Evolutionary conservation across 2,113 vertebrate species (phyloP), one percentile per base, ranked within the genome.

Genomic region (Smithornis capensis): DNA sequence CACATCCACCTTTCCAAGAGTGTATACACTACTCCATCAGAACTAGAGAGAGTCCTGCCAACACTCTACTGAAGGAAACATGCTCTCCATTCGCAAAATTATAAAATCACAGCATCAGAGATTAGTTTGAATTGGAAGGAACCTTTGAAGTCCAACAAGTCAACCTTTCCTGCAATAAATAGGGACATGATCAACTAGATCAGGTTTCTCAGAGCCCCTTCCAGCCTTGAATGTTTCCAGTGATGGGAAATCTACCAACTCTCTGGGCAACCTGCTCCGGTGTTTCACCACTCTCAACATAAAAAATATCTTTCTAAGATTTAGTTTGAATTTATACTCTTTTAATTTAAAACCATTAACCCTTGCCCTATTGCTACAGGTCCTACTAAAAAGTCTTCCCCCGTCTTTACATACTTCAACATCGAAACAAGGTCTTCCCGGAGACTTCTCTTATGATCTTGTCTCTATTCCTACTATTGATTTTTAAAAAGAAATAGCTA

Each of bases 281-380:
- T 31, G n/a, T 35, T 76, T 68, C 44, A 45, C 8, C n/a, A 22
- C 7, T 6, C 27, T 38, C 8, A 23, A 4, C 1, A 9, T 14
- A 38, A 62, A 59, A 37, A 14, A 24, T 5, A 12, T n/a, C 12
- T 70, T 75, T 21, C 21, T 53, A 25, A 6, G 35, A 40, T 23
- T 3, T 42, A 33, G 21, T n/a, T 42, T 75, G 3, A 75, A 60
- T 16, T 27, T 22, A 28, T 13, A 12, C 1, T 59, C 50, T 47
- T 64, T 40, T 38, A 47, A 5, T 57, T 56, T 60, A 31, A 86
- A 87, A 28, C 6, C 8, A 12, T 35, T 68, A 74, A 45, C 16
- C 6, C 9, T 40, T 60, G 10, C 38, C n/a, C 24, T 35, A 40
- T 25, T 0, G 0, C n/a, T 68, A 29, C 16, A 53, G 5, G 12